A percentile compares a stretch with the other conserved stretches of the same genome.
Evolutionary conservation across 2,113 vertebrate genomes (phyloP).

Genomic region (Redunca redunca): DNA sequence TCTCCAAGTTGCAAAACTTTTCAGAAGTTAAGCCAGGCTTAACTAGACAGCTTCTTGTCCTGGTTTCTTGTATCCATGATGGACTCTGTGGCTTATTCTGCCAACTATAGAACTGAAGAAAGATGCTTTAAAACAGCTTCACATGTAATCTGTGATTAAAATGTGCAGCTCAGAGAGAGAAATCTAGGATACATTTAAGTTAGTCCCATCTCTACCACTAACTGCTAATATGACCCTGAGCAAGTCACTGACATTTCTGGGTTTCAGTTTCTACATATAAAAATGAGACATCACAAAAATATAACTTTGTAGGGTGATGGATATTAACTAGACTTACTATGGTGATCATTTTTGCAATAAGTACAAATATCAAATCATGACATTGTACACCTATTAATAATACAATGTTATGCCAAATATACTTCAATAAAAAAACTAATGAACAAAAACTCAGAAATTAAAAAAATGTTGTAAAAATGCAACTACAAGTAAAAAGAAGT

Average conservation of each 20-base stretch:
- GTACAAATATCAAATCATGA: not conserved
- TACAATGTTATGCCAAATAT: not conserved
- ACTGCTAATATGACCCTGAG: not conserved
- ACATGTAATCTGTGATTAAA: conserved; percentile 26
- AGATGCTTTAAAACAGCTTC: conserved; percentile 45
- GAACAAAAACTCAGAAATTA: not conserved
- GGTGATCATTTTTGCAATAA: not conserved
- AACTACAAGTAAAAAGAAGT: not conserved
- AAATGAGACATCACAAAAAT: not conserved
- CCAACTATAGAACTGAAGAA: not conserved
- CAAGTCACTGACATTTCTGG: not conserved
- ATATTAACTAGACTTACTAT: not conserved
- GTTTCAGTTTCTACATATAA: not conserved
- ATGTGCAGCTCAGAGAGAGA: not conserved
- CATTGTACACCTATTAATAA: not conserved
- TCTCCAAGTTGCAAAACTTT: not conserved
- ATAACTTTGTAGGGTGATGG: not conserved
- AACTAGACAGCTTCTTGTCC: not conserved
- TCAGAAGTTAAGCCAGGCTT: not conserved
- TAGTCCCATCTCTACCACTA: not conserved
- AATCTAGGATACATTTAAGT: not conserved
- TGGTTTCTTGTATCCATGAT: not conserved
- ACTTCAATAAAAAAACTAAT: not conserved
- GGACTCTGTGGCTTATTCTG: conserved; percentile 1
- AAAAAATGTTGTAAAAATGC: not conserved